Conservation (phyloP, 2,113 vertebrate genomes). For the Leptosomus discolor region DNA sequence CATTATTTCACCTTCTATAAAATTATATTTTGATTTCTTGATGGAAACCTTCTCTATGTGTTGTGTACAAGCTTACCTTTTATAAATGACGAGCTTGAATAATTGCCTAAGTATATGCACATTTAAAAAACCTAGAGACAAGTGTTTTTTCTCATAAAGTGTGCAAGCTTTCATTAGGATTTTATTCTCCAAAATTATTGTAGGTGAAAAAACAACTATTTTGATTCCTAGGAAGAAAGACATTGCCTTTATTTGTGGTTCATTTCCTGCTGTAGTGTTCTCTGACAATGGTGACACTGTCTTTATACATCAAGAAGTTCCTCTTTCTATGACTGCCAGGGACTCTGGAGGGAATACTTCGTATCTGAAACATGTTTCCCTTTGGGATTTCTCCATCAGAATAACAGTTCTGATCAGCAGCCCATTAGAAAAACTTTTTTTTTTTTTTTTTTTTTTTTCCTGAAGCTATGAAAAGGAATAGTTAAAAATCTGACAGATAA, state of each 20-base stretch:
- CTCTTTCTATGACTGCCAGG: slow-evolving; percentile 70
- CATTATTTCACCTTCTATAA: slow-evolving; percentile 50
- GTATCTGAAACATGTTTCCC: slow-evolving; percentile 74
- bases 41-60: not conserved
- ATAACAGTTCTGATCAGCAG: slow-evolving; percentile 76
- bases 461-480: slow-evolving; percentile 28
- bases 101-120: not conserved
- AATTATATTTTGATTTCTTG: slow-evolving; percentile 45
- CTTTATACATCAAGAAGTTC: slow-evolving; percentile 81
- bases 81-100: not conserved
- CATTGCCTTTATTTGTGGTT: slow-evolving; percentile 76
- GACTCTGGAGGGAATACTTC: slow-evolving; percentile 77
- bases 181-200: slow-evolving; percentile 1
- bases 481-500: slow-evolving; percentile 49
- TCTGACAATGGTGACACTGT: slow-evolving; percentile 80
- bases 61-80: not conserved
- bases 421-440: slow-evolving; percentile 54
- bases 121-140: not conserved
- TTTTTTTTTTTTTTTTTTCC: not conserved
- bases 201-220: slow-evolving; percentile 37
- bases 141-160: not conserved
- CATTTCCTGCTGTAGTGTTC: slow-evolving; percentile 74
- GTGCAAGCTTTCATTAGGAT: not conserved
- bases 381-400: slow-evolving; percentile 77
- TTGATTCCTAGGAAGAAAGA: slow-evolving; percentile 63